Base-by-base conservation (phyloP, 1,140 invertebrate genomes). In the Ladona fulva region DNA sequence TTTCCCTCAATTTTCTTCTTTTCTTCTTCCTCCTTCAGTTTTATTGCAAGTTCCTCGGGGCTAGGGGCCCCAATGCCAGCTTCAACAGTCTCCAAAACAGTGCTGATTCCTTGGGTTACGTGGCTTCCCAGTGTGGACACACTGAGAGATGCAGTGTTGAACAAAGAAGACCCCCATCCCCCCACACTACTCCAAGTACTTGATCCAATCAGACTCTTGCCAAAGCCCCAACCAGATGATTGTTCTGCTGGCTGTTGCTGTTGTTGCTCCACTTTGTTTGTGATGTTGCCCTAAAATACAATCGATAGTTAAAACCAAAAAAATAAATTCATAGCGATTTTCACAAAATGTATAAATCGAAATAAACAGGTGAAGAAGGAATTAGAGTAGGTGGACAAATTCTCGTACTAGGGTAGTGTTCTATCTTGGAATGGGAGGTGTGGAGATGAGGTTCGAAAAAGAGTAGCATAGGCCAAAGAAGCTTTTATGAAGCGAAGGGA, bases 91-190 rank as follows among this genome's bases (percentile, higher is more conserved):
- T 94, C 93, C 78, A 95, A 83, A 16, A 95, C 91, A 74, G 91
- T 92, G 80, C 86, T 88, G 12, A 95, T 83, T 24, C 92, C 91
- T 81, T 92, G 92, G 79, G 90, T 92, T 14, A 95, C 92, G 83
- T 94, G 92, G 80, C 83, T 91, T 0, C 93, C 94, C 42, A 96
- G 86, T 24, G 90, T 92, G 16, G 90, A 89, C 12, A 95, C 90
- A 25, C 93, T 89, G 74, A 88, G 89, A 25, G 89, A 89, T 5
- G 94, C 94, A 22, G 91, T 90, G 78, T 89, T 92, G 22, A 95
- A 82, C 3, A 95, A 83, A 0, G 92, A 92, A 74, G 90, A 89
- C 77, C 89, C 91, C 85, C 87, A 88, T 42, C 84, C 86, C 78
- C 92, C 91, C 89, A 93, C 93, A 37, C 86, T 84, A 75, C 86